A percentile compares a stretch with the other conserved stretches of the same genome.
phyloP scores from a whole-genome alignment of 2,113 vertebrate genomes.

The Sinocyclocheilus maitianheensis region DNA sequence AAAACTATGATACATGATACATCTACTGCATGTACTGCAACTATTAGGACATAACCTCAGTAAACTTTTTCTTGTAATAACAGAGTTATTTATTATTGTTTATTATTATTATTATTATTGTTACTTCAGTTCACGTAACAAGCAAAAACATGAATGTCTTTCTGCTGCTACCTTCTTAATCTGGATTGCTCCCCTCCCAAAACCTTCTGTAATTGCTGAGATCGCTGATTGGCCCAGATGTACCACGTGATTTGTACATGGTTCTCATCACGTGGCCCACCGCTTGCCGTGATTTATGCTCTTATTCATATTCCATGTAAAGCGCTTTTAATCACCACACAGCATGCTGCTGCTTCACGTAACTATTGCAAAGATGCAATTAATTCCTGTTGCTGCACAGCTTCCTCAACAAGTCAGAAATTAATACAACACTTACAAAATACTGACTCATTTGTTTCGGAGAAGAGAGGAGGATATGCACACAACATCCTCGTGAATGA shows the following conservation, averaged over 20 bases:
- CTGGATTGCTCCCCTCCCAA: background rate
- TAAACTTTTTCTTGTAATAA: no score
- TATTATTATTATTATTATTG: no score
- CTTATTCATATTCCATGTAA: constrained; percentile 53
- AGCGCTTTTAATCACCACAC: constrained; percentile 48
- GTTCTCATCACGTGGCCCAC: constrained; percentile 22
- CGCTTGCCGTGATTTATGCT: constrained; percentile 40
- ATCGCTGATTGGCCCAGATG: background rate
- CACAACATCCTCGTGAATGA: background rate
- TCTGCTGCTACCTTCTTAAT: no score
- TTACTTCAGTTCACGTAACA: no score
- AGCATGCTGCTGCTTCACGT: constrained; percentile 44
- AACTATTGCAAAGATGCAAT: constrained; percentile 43
- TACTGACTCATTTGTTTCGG: constrained; percentile 41
- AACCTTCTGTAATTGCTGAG: constrained; percentile 18
- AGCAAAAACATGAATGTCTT: no score
- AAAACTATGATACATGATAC: no score
- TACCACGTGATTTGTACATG: background rate
- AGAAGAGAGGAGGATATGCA: background rate
- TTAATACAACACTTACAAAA: constrained; percentile 52
- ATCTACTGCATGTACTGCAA: no score
- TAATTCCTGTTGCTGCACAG: constrained; percentile 21
- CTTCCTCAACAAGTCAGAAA: constrained; percentile 41
- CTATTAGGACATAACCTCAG: no score
- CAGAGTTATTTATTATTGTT: no score